A percentile compares a stretch with the other conserved stretches of the same genome.
These are phyloP conservation scores for Plecotus auritus DNA, from an alignment of 2,113 vertebrate genomes.

Conservation along the genomic window DNA sequence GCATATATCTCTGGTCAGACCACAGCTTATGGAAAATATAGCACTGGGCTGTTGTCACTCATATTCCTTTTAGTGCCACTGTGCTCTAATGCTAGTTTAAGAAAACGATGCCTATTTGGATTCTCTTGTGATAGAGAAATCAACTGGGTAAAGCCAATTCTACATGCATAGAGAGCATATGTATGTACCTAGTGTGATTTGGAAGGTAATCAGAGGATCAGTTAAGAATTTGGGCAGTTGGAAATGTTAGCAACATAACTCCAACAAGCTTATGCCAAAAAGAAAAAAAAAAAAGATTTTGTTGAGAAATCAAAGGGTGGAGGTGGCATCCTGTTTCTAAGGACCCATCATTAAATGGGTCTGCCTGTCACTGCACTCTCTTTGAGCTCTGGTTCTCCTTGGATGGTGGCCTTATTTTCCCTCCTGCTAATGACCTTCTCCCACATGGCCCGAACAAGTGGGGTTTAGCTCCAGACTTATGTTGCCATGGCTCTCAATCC, in stretches of 20 bases:
- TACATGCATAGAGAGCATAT: neutral
- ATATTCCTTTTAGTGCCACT: neutral
- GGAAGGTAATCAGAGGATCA: neutral
- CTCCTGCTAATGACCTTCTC: neutral
- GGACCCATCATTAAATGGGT: neutral
- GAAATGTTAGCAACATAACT: neutral
- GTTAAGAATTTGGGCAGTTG: neutral
- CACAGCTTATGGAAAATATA: neutral
- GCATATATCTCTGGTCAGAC: neutral
- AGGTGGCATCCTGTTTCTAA: neutral
- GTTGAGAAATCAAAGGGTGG: neutral
- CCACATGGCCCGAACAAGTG: neutral
- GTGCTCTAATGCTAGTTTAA: neutral
- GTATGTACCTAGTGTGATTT: neutral
- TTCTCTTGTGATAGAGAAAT: neutral
- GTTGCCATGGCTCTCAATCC: neutral
- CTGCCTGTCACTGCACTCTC: neutral
- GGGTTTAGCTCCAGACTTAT: neutral
- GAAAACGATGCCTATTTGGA: neutral
- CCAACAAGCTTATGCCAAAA: neutral
- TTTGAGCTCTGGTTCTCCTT: neutral
- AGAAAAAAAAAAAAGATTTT: neutral
- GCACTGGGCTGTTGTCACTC: neutral
- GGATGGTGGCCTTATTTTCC: neutral
- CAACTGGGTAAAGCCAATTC: neutral